Percentiles rank a stretch among this genome's conserved stretches.
phyloP scores from a whole-genome alignment of 2,113 vertebrate genomes.

The Poecile atricapillus region DNA sequence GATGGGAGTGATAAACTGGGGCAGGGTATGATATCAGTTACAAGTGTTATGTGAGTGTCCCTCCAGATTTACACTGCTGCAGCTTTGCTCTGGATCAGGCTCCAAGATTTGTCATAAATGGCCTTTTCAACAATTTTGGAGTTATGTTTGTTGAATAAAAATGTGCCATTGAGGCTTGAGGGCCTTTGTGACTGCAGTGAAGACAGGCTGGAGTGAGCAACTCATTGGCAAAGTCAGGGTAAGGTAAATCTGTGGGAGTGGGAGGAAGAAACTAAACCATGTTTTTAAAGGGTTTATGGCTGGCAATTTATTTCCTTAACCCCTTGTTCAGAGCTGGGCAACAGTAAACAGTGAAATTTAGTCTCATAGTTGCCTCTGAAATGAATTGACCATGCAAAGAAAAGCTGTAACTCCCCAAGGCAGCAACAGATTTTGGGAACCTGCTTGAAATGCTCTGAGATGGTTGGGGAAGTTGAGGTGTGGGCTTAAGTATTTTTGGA shows the following conservation, averaged over 20 bases:
- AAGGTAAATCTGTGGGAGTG: background rate
- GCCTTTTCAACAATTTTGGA: background rate
- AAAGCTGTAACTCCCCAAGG: background rate
- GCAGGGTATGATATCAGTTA: constrained; percentile 37
- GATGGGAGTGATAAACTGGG: constrained; percentile 43
- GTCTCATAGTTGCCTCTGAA: constrained; percentile 2
- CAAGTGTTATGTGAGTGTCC: background rate
- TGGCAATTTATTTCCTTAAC: constrained; percentile 30
- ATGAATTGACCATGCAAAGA: background rate
- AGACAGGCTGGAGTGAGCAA: background rate
- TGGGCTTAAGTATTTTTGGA: background rate
- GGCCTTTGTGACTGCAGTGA: background rate
- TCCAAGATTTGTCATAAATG: background rate
- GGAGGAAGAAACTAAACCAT: background rate
- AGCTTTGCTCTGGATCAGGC: background rate
- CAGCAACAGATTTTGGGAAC: background rate
- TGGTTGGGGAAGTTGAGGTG: background rate
- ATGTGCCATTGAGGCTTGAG: background rate
- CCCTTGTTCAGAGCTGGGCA: background rate
- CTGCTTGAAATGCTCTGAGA: background rate
- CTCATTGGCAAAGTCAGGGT: background rate
- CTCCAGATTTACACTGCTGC: background rate
- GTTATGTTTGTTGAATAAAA: background rate
- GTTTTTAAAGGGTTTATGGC: constrained; percentile 22
- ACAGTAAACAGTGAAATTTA: background rate